phyloP scores from a whole-genome alignment of 1,140 invertebrate species.

The Psix sp. region DNA sequence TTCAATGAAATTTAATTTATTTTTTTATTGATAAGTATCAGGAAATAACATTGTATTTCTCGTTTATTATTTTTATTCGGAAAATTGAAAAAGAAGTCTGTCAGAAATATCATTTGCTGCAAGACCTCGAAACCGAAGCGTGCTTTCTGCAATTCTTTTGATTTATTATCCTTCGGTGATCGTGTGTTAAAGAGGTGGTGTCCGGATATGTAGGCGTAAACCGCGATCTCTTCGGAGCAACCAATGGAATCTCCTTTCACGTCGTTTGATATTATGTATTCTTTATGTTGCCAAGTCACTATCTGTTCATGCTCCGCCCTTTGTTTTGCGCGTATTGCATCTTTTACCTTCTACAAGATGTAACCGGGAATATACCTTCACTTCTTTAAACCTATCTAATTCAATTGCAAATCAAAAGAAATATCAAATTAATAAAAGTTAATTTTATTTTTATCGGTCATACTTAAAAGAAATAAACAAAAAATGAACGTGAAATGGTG shows the following conservation, averaged over 20 bases:
- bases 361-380: conserved; percentile 21
- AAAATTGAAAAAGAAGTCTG: too few relatives aligned
- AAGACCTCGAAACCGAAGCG: background rate
- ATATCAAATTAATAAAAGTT: conserved; percentile 41
- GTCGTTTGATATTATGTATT: conserved; percentile 70
- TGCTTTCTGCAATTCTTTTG: conserved; percentile 26
- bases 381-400: too few relatives aligned
- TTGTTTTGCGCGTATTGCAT: conserved; percentile 43
- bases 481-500: too few relatives aligned
- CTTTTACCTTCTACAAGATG: conserved; percentile 24
- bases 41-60: too few relatives aligned
- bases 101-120: too few relatives aligned
- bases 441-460: conserved; percentile 47
- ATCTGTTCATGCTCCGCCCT: conserved; percentile 73
- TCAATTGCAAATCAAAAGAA: conserved; percentile 26
- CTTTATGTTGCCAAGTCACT: conserved; percentile 74
- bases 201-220: conserved; percentile 71
- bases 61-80: too few relatives aligned
- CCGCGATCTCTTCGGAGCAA: conserved; percentile 62
- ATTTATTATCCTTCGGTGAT: conserved; percentile 63
- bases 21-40: too few relatives aligned
- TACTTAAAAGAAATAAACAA: conserved; percentile 48
- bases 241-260: conserved; percentile 72
- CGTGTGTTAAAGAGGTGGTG: conserved; percentile 70
- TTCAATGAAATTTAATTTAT: too few relatives aligned